These are phyloP conservation scores for Actinostola sp. DNA, from an alignment of 92 coral and sea anemone species.

Conservation along the genomic window DNA sequence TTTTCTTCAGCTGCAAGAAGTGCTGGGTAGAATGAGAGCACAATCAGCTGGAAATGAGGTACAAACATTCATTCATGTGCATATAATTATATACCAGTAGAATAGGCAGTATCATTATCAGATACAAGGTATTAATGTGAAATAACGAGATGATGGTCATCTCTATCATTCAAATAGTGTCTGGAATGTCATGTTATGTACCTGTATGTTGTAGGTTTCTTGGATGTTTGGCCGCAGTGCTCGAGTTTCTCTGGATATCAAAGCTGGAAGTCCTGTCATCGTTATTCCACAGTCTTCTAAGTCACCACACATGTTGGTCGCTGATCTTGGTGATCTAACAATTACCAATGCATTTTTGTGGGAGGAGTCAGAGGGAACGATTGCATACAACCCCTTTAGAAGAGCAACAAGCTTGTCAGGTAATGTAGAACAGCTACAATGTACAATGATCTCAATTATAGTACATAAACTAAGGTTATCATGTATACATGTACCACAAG, in stretches of 20 bases:
- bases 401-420: constrained; percentile 38
- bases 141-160: too few relatives aligned
- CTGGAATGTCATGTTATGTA: not conserved
- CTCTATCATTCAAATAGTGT: too few relatives aligned
- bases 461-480: too few relatives aligned
- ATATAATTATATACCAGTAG: too few relatives aligned
- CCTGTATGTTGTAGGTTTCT: constrained; percentile 58
- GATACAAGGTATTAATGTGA: too few relatives aligned
- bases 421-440: not conserved
- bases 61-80: not conserved
- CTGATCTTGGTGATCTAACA: constrained; percentile 93
- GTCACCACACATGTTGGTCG: constrained; percentile 93
- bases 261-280: constrained; percentile 95
- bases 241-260: constrained; percentile 81
- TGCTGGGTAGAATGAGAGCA: constrained; percentile 94
- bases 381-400: constrained; percentile 32
- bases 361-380: constrained; percentile 81
- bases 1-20: constrained; percentile 93
- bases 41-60: constrained; percentile 95
- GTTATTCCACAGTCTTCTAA: constrained; percentile 90
- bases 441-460: not conserved
- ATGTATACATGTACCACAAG: too few relatives aligned
- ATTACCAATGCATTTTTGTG: constrained; percentile 74
- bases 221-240: constrained; percentile 86
- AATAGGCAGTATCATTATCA: too few relatives aligned